phyloP scores from a whole-genome alignment of 92 coral and sea anemone species.

The Paragorgia papillata region DNA sequence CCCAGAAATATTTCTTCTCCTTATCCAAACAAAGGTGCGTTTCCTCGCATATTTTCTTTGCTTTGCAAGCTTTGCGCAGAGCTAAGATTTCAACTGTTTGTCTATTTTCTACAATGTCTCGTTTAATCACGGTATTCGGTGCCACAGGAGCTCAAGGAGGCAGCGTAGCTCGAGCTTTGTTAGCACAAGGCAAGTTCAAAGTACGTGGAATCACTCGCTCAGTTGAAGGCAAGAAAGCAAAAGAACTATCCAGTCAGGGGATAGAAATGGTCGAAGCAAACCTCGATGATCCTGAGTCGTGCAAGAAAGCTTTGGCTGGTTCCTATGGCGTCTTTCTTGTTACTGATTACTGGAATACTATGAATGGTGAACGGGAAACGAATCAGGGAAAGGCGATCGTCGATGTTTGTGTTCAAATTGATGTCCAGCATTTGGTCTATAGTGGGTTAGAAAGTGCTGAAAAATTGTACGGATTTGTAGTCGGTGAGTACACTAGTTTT shows the following conservation, averaged over 20 bases:
- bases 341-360: not conserved
- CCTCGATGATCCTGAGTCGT: slow-evolving; percentile 86
- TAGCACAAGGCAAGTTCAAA: slow-evolving; percentile 44
- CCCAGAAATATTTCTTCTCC: no score
- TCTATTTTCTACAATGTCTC: slow-evolving; percentile 1
- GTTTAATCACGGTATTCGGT: slow-evolving; percentile 66
- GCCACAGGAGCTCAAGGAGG: slow-evolving; percentile 81
- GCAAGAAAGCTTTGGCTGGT: slow-evolving; percentile 72
- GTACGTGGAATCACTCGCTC: slow-evolving; percentile 55
- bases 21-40: no score
- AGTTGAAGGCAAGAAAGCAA: slow-evolving; percentile 93
- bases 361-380: slow-evolving; percentile 20
- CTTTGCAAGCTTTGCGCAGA: no score
- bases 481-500: slow-evolving; percentile 52
- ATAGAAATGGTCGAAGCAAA: slow-evolving; percentile 91
- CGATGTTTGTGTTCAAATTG: slow-evolving; percentile 48
- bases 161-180: slow-evolving; percentile 55
- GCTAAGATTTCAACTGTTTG: no score
- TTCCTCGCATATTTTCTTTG: no score
- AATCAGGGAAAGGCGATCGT: slow-evolving; percentile 24
- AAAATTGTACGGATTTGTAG: slow-evolving; percentile 60
- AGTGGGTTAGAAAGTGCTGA: slow-evolving; percentile 75
- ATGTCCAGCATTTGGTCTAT: slow-evolving; percentile 70
- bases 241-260: slow-evolving; percentile 88
- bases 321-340: slow-evolving; percentile 62